These are phyloP conservation scores for Stomatorhinus walkeri DNA, from an alignment of 2,797 vertebrate genomes.

Conservation along the genomic window DNA sequence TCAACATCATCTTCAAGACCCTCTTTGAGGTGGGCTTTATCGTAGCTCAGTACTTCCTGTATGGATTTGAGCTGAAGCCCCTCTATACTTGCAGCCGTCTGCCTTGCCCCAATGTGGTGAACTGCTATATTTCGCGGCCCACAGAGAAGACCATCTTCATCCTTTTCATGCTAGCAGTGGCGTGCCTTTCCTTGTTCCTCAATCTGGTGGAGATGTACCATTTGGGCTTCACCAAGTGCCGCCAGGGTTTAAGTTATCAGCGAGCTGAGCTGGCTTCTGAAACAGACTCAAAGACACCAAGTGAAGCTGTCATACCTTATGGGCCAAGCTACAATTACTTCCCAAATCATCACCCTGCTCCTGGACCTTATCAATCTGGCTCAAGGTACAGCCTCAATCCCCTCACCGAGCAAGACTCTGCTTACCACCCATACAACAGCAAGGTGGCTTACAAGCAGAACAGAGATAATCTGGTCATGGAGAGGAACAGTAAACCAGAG, in stretches of 20 bases:
- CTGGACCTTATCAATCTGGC: slow-evolving; percentile 44
- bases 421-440: slow-evolving; percentile 57
- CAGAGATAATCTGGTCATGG: slow-evolving; percentile 69
- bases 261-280: slow-evolving; percentile 22
- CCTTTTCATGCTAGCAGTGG: slow-evolving; percentile 78
- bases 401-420: slow-evolving; percentile 47
- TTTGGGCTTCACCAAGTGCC: slow-evolving; percentile 71
- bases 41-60: slow-evolving; percentile 75
- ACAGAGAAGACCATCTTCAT: slow-evolving; percentile 85
- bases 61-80: slow-evolving; percentile 74
- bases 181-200: slow-evolving; percentile 75
- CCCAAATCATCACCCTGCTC: slow-evolving; percentile 39
- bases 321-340: slow-evolving; percentile 60
- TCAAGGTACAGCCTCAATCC: slow-evolving; percentile 51
- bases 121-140: slow-evolving; percentile 82
- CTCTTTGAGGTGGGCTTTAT: slow-evolving; percentile 80
- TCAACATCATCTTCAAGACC: slow-evolving; percentile 78
- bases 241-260: slow-evolving; percentile 56
- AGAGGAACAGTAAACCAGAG: slow-evolving; percentile 58
- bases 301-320: slow-evolving; percentile 51
- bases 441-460: slow-evolving; percentile 66
- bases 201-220: slow-evolving; percentile 82
- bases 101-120: slow-evolving; percentile 78
- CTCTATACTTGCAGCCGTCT: slow-evolving; percentile 77
- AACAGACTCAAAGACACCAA: slow-evolving; percentile 34